Conservation (phyloP, 2,797 vertebrate genomes). For the Prionace glauca region DNA sequence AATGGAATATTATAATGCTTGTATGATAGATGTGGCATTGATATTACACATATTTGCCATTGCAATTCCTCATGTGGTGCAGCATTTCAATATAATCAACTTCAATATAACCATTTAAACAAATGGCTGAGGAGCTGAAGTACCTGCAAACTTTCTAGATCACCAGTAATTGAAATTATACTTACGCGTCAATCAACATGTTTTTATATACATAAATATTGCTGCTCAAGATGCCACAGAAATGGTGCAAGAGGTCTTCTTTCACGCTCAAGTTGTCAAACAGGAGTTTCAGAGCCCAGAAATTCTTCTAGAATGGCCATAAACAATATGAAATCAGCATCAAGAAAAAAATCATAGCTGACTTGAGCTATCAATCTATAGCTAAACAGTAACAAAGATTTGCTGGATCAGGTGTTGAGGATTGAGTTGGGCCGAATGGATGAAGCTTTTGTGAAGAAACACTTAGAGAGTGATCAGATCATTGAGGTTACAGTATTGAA, state of each 20-base stretch:
- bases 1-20: not conserved
- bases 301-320: conserved; percentile 46
- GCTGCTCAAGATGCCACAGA: conserved; percentile 38
- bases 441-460: not conserved
- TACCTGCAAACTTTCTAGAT: not conserved
- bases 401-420: not conserved
- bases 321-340: conserved; percentile 12
- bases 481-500: not conserved
- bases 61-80: not conserved
- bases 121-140: not conserved
- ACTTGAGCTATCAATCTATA: not conserved
- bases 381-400: not conserved
- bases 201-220: conserved; percentile 45
- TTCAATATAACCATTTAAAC: not conserved
- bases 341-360: not conserved
- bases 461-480: not conserved
- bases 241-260: conserved; percentile 38
- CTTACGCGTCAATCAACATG: conserved; percentile 46
- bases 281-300: conserved; percentile 52
- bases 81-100: not conserved
- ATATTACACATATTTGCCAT: not conserved
- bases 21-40: not conserved
- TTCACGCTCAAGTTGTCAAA: conserved; percentile 44
- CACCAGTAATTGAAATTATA: conserved; percentile 22
- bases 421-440: not conserved